These are phyloP conservation scores for Danaus melanippus DNA, from an alignment of 1,140 invertebrate genomes.

Conservation along the genomic window DNA sequence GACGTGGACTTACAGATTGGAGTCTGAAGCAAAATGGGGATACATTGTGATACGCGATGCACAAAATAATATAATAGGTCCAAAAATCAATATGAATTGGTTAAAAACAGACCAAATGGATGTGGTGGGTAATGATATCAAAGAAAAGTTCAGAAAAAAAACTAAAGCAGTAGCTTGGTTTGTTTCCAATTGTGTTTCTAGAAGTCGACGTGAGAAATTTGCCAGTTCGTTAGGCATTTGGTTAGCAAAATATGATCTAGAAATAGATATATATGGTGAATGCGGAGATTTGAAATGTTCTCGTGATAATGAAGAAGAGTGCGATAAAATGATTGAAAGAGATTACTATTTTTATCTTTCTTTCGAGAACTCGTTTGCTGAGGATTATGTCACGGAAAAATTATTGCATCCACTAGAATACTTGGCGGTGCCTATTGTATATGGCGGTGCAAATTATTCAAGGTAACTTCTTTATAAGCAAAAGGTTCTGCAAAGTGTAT, in stretches of 20 bases:
- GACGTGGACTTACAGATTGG: slow-evolving; percentile 77
- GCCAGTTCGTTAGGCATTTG: slow-evolving; percentile 72
- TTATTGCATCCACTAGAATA: slow-evolving; percentile 68
- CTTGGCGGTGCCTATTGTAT: slow-evolving; percentile 71
- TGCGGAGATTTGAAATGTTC: slow-evolving; percentile 69
- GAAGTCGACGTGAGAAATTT: slow-evolving; percentile 71
- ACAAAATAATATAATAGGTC: slow-evolving; percentile 40
- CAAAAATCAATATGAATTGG: slow-evolving; percentile 39
- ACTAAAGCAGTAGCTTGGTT: slow-evolving; percentile 74
- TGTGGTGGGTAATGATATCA: slow-evolving; percentile 32
- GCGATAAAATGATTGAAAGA: slow-evolving; percentile 54
- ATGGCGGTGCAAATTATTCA: slow-evolving; percentile 62
- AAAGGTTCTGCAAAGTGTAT: not conserved
- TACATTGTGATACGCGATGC: slow-evolving; percentile 51
- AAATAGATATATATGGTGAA: slow-evolving; percentile 79
- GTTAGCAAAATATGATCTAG: slow-evolving; percentile 47
- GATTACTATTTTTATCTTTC: slow-evolving; percentile 80
- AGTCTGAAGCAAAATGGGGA: slow-evolving; percentile 67
- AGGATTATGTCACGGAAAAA: slow-evolving; percentile 79
- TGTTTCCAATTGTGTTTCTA: slow-evolving; percentile 75
- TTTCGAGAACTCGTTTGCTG: slow-evolving; percentile 77
- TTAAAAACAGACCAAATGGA: slow-evolving; percentile 43
- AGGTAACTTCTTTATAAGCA: slow-evolving; percentile 21
- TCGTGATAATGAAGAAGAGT: slow-evolving; percentile 29
- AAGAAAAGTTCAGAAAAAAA: slow-evolving; percentile 46